Evolutionary conservation across 2,888 invertebrate species (phyloP), one percentile per base, ranked within the genome.

Genomic region (Metopia argyrocephala): DNA sequence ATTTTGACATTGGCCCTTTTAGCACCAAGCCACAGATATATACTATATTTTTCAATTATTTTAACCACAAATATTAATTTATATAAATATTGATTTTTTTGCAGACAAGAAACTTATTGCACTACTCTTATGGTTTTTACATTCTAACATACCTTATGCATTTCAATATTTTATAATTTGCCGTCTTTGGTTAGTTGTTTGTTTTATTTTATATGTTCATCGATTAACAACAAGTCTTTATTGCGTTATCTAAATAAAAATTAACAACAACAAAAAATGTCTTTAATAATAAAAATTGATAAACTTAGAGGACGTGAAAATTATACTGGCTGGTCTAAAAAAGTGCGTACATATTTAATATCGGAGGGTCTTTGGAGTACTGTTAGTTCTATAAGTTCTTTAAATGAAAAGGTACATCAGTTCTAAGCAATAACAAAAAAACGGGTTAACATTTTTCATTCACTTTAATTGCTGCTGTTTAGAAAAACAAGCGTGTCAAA

Each of bases 401-500:
- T 76, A 23, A 79, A 78, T 56, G 78, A 78, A 54, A 66, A 18
- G 46, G 78, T 76, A 18, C 7, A 21, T 57, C 18, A 2, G 9
- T 28, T 27, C 7, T 2, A n/a, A 7, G 5, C 0, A 50, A 50
- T 52, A 50, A 57, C 27, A 0, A 27, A 57, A 18, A 4, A 3
- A 21, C 27, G 15, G 6, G 12, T 61, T 12, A 45, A n/a, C 15
- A 25, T 23, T 27, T 25, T n/a, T 54, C n/a, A n/a, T n/a, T n/a
- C n/a, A 25, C 20, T 59, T 27, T 56, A 1, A 15, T 20, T 59
- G 25, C 21, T 45, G 28, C 9, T 62, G 25, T 48, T 12, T 54
- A 87, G 23, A 89, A 87, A 85, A 89, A 88, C 54, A 88, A 87
- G 69, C 88, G 89, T 18, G 88, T 89, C 54, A 88, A 88, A 76